These are phyloP conservation scores for Platorchestia sp. DNA, from an alignment of 1,140 invertebrate genomes.

Conservation along the genomic window DNA sequence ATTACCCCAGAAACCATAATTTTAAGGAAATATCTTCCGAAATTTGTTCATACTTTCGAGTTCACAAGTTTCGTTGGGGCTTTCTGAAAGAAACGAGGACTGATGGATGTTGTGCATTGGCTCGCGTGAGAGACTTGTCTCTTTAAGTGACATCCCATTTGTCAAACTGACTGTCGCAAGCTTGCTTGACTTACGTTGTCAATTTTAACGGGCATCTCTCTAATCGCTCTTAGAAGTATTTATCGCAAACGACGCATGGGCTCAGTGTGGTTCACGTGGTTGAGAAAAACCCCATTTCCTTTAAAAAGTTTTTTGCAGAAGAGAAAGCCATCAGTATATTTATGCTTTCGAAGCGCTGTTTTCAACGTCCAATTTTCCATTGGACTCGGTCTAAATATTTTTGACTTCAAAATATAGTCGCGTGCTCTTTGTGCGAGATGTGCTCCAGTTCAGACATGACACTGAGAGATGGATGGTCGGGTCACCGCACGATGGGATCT, in stretches of 20 bases:
- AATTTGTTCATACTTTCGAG: no score
- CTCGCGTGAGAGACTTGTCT: neutral
- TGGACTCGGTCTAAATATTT: neutral
- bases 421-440: neutral
- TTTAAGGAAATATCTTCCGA: no score
- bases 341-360: neutral
- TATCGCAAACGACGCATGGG: neutral
- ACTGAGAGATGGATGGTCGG: neutral
- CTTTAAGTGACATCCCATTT: neutral
- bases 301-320: neutral
- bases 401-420: neutral
- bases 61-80: no score
- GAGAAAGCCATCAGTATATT: neutral
- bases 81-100: neutral
- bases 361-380: neutral
- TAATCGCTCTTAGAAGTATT: neutral
- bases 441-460: neutral
- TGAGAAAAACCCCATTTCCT: neutral
- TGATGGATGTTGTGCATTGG: neutral
- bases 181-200: neutral
- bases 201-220: neutral
- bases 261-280: neutral
- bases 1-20: no score
- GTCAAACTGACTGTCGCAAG: neutral
- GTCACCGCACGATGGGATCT: neutral